Conservation (phyloP, 1,140 invertebrate species). For the Cyrtorhinus lividipennis region DNA sequence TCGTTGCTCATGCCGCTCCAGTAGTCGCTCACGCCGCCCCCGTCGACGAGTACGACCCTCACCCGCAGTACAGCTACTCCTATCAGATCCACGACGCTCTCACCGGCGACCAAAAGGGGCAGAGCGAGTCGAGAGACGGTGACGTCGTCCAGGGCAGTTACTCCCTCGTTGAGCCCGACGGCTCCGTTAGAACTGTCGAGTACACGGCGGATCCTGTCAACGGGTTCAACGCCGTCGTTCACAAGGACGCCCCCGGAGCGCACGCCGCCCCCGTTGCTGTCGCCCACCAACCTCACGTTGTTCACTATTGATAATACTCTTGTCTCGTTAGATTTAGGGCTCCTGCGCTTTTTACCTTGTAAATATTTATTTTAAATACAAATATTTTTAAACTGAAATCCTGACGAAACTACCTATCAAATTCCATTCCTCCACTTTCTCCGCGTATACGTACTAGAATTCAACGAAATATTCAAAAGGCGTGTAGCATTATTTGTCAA, state of each 20-base stretch:
- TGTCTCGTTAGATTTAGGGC: no score
- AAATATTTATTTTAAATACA: no score
- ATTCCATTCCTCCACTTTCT: no score
- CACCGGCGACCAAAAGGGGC: neutral
- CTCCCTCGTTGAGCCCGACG: conserved; percentile 1
- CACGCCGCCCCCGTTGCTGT: neutral
- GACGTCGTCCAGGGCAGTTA: conserved; percentile 2
- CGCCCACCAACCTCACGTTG: neutral
- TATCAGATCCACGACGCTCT: neutral
- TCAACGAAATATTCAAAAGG: no score
- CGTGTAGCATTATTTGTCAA: no score
- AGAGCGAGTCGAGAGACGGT: neutral
- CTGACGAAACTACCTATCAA: no score
- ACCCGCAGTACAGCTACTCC: conserved; percentile 2
- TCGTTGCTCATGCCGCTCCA: conserved; percentile 6
- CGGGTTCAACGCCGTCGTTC: conserved; percentile 2
- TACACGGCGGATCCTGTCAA: conserved; percentile 3
- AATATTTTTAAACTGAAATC: no score
- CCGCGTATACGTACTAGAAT: no score
- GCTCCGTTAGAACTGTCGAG: conserved; percentile 1
- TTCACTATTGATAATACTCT: neutral
- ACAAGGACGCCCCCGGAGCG: neutral
- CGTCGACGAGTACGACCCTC: conserved; percentile 10
- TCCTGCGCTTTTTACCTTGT: no score
- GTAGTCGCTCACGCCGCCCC: neutral